Percentiles rank a stretch among this genome's conserved stretches.
Conservation (phyloP, 2,113 vertebrate species). For the Melanerpes aurifrons region DNA sequence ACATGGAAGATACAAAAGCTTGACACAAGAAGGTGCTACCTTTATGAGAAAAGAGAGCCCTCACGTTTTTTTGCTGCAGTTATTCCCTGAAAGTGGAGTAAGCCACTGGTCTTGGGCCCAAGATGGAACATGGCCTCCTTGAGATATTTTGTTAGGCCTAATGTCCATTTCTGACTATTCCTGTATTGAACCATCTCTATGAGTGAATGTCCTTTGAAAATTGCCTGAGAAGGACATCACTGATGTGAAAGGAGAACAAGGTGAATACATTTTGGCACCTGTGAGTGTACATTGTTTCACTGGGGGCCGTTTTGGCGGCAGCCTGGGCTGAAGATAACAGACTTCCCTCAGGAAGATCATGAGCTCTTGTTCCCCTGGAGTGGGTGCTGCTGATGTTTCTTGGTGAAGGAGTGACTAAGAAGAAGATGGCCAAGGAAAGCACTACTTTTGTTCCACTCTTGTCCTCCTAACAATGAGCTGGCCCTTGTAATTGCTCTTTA, state of each 20-base stretch:
- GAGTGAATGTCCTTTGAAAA: neutral
- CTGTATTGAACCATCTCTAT: neutral
- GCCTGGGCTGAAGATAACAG: neutral
- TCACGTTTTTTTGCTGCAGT: rapidly evolving
- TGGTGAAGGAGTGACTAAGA: neutral
- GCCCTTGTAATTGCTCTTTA: neutral
- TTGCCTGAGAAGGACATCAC: neutral
- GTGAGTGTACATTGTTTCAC: neutral
- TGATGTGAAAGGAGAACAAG: neutral
- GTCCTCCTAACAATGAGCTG: neutral
- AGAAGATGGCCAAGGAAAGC: neutral
- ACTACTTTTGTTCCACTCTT: neutral
- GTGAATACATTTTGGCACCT: neutral
- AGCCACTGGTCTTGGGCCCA: neutral
- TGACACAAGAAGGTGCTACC: neutral
- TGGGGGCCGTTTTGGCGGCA: neutral
- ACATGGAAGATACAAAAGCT: neutral
- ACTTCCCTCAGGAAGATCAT: neutral
- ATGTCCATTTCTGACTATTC: neutral
- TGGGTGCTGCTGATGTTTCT: neutral
- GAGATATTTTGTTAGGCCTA: neutral
- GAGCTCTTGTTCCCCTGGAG: neutral
- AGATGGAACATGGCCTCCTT: neutral
- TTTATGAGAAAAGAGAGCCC: neutral
- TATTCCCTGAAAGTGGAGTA: neutral